Evolutionary conservation across 2,113 vertebrate genomes (phyloP), one percentile per base, ranked within the genome.

Genomic region (Agapornis roseicollis): DNA sequence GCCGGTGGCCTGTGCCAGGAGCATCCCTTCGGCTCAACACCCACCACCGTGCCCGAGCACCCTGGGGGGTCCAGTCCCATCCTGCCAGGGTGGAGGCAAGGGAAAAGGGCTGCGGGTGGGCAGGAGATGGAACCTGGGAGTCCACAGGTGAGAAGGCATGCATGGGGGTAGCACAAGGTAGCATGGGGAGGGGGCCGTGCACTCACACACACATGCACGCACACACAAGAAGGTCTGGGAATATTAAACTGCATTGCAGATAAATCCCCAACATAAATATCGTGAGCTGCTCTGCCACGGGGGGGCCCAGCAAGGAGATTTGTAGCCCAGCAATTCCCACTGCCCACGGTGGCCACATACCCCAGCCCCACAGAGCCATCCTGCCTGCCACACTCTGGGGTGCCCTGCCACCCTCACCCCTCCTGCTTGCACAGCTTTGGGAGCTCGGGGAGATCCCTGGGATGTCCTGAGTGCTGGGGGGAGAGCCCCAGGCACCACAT

Each of bases 201-300:
- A 7, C 90, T 66, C 60, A 49, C 64, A 64, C 61, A 41, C 60
- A 28, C n/a, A 66, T 11, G 35, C 78, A 35, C 52, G 17, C 28
- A 50, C 24, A 84, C 66, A 49, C 47, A 1, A 4, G 1, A 95
- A 96, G 42, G 96, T 95, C 96, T 80, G 25, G 94, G 95, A 96
- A 88, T 96, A 94, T 94, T 93, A 95, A 97, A 94, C 97, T 97
- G 97, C 97, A 98, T 97, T 98, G 97, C 97, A 97, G 97, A 97
- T 96, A 97, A 96, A 97, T 95, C 93, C 97, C 97, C 93, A 94
- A 96, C 97, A 96, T 96, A 97, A 97, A 96, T 96, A 90, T 83
- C 41, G 33, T 93, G 96, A 91, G 95, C 88, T 31, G 46, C 92
- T 94, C 89, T 95, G 93, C 95, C 95, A 91, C 88, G 92, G 94